Evolutionary conservation across 2,113 vertebrate species (phyloP).

Genomic region (Xiphias gladius): DNA sequence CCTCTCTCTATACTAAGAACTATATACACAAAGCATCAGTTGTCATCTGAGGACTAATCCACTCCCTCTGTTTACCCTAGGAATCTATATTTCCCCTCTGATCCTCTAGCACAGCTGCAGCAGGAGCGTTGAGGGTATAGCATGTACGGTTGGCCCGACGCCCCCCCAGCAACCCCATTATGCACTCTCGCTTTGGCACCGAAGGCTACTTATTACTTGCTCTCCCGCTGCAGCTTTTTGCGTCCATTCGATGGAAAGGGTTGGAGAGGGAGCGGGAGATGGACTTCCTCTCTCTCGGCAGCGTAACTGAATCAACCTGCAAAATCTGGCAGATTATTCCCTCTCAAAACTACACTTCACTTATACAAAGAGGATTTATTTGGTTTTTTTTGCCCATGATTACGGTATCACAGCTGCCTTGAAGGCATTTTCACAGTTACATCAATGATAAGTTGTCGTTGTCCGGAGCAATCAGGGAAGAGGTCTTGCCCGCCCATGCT

Average conservation of each 20-base stretch:
- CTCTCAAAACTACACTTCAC: slow-evolving; percentile 24
- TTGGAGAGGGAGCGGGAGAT: slow-evolving; percentile 30
- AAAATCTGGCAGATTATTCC: slow-evolving; percentile 15
- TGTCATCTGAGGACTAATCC: slow-evolving; percentile 50
- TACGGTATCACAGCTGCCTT: slow-evolving; percentile 65
- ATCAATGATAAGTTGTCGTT: slow-evolving; percentile 52
- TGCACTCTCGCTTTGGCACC: slow-evolving; percentile 51
- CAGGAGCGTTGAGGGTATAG: slow-evolving; percentile 35
- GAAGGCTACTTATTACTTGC: slow-evolving; percentile 52
- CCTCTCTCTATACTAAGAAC: background rate
- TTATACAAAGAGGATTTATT: slow-evolving; percentile 17
- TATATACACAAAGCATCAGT: slow-evolving; percentile 22
- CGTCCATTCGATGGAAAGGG: slow-evolving; percentile 38
- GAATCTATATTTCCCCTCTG: slow-evolving; percentile 43
- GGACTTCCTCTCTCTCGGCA: slow-evolving; percentile 39
- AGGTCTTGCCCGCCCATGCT: slow-evolving; percentile 30
- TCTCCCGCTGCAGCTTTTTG: slow-evolving; percentile 34
- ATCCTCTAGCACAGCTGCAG: slow-evolving; percentile 59
- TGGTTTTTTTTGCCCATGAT: slow-evolving; percentile 27
- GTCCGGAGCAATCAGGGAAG: slow-evolving; percentile 36
- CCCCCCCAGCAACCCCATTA: slow-evolving; percentile 46
- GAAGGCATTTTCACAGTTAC: slow-evolving; percentile 64
- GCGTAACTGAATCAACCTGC: slow-evolving; percentile 33
- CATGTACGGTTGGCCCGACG: slow-evolving; percentile 17
- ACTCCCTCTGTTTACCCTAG: slow-evolving; percentile 37